Conservation (phyloP, 2,113 vertebrate species). For the Platysteira castanea region DNA sequence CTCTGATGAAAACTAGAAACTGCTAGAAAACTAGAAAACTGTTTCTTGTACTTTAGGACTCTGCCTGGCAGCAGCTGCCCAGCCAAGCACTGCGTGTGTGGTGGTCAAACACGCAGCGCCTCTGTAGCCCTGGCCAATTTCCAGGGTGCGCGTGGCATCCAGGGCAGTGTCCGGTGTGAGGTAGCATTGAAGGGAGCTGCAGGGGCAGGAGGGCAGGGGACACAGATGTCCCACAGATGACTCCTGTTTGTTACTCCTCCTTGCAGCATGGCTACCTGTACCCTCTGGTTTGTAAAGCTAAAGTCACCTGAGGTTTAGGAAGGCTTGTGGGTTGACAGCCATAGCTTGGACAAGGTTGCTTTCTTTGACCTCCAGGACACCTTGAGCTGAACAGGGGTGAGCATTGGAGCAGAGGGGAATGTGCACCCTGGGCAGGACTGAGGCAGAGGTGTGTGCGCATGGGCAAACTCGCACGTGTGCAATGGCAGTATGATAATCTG, state of each 20-base stretch:
- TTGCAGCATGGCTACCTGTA: background rate
- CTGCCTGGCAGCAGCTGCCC: background rate
- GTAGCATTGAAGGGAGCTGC: background rate
- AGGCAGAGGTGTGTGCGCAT: background rate
- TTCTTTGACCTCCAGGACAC: background rate
- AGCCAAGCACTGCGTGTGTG: background rate
- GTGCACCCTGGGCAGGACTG: background rate
- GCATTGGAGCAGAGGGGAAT: background rate
- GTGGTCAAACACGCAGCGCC: background rate
- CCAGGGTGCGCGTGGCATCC: accelerated
- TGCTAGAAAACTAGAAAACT: no score
- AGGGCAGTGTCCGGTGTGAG: background rate
- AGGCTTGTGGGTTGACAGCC: background rate
- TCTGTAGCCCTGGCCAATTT: background rate
- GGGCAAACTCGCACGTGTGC: accelerated
- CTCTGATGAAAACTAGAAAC: background rate
- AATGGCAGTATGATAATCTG: background rate
- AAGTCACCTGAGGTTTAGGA: background rate
- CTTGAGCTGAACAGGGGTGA: background rate
- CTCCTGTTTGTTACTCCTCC: background rate
- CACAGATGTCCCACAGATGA: background rate
- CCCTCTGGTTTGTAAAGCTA: background rate
- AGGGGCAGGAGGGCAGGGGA: background rate
- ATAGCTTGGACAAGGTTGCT: background rate
- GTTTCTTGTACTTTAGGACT: no score